phyloP scores from a whole-genome alignment of 2,888 invertebrate genomes.

The Spilarctia lutea region DNA sequence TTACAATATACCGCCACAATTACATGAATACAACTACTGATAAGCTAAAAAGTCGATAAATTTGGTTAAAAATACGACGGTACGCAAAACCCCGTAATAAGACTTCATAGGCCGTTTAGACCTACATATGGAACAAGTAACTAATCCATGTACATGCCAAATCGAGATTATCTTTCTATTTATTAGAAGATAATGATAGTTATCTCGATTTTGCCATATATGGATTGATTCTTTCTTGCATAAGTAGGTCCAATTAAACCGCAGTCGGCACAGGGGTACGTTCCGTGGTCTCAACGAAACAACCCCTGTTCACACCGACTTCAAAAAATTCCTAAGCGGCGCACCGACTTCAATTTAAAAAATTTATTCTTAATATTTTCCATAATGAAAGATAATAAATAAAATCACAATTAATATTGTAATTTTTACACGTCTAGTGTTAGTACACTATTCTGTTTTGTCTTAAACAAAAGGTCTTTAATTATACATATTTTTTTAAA shows the following conservation, averaged over 20 bases:
- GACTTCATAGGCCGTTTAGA: neutral
- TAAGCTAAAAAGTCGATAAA: constrained; percentile 10
- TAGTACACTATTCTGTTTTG: neutral
- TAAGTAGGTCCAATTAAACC: too few species aligned
- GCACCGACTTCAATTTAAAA: neutral
- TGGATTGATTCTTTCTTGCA: too few species aligned
- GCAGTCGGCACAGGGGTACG: neutral
- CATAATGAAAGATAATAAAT: neutral
- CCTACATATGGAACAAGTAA: too few species aligned
- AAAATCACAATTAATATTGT: constrained; percentile 12
- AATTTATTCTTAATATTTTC: neutral
- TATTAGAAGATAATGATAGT: too few species aligned
- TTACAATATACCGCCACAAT: constrained; percentile 27
- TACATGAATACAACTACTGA: constrained; percentile 2
- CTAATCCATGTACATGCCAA: too few species aligned
- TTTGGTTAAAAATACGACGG: neutral
- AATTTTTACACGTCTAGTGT: constrained; percentile 5
- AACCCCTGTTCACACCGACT: neutral
- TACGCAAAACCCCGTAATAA: neutral
- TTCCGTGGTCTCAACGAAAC: neutral
- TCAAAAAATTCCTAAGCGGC: neutral
- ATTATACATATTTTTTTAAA: neutral
- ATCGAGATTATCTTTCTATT: too few species aligned
- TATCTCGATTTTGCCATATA: too few species aligned
- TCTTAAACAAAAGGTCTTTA: constrained; percentile 8